These are phyloP conservation scores for Diachasmimorpha longicaudata DNA, from an alignment of 1,140 invertebrate species.

Conservation along the genomic window DNA sequence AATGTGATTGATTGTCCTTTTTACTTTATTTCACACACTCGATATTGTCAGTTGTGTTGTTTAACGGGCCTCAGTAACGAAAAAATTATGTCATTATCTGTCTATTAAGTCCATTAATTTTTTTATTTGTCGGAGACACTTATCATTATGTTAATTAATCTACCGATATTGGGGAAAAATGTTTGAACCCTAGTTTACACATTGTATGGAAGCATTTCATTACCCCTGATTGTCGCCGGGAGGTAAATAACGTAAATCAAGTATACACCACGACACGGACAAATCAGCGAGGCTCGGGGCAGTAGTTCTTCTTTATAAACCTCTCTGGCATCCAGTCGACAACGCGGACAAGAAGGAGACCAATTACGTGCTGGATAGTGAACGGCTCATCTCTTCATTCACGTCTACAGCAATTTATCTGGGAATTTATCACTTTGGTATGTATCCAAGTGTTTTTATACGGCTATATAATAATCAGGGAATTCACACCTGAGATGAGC, in stretches of 20 bases:
- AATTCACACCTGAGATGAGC: background rate
- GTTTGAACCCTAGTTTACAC: background rate
- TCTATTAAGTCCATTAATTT: too few species aligned
- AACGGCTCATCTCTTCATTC: conserved; percentile 33
- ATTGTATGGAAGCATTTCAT: background rate
- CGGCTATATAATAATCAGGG: background rate
- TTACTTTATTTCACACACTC: too few species aligned
- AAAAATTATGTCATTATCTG: too few species aligned
- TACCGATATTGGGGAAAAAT: background rate
- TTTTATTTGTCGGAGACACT: too few species aligned
- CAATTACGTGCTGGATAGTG: conserved; percentile 43
- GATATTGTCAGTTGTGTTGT: too few species aligned
- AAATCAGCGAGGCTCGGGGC: background rate
- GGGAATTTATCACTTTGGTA: conserved; percentile 17
- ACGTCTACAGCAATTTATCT: conserved; percentile 5
- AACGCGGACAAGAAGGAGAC: conserved; percentile 49
- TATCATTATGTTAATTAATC: background rate
- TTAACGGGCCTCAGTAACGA: too few species aligned
- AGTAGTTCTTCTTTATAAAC: conserved; percentile 1
- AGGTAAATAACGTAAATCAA: background rate
- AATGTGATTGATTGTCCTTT: too few species aligned
- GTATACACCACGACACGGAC: background rate
- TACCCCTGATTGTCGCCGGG: background rate
- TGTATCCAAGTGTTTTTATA: background rate
- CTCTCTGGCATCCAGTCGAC: conserved; percentile 29